These are phyloP conservation scores for Lineus longissimus DNA, from an alignment of 1,140 invertebrate species.

Conservation along the genomic window DNA sequence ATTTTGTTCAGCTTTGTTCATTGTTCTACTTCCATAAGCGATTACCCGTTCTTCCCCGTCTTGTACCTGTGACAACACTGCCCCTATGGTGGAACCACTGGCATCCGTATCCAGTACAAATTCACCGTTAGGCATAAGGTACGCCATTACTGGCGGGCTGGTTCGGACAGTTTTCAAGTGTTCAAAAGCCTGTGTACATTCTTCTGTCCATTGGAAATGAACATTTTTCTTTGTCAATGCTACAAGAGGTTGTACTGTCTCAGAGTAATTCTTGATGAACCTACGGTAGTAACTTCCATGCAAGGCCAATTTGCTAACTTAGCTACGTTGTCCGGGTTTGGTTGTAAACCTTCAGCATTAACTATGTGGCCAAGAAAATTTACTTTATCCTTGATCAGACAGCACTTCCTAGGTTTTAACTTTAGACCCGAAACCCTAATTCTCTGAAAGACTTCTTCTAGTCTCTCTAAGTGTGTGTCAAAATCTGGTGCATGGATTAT, in stretches of 20 bases:
- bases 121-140: constrained; percentile 12
- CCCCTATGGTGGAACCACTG: constrained; percentile 12
- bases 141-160: constrained; percentile 17
- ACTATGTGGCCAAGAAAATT: constrained; percentile 23
- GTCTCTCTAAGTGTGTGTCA: constrained; percentile 18
- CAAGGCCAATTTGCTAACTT: constrained; percentile 16
- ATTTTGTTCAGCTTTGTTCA: constrained; percentile 14
- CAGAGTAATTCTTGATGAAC: constrained; percentile 23
- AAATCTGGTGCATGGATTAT: constrained; percentile 15
- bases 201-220: constrained; percentile 15
- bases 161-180: constrained; percentile 12
- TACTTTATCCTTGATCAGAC: constrained; percentile 12
- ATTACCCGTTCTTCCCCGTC: constrained; percentile 11
- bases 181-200: constrained; percentile 18
- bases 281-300: constrained; percentile 20
- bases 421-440: constrained; percentile 12
- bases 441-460: constrained; percentile 18
- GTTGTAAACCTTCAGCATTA: constrained; percentile 14
- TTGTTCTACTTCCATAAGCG: constrained; percentile 13
- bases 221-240: constrained; percentile 12
- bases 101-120: constrained; percentile 23
- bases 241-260: constrained; percentile 11
- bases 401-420: constrained; percentile 21
- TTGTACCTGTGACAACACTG: constrained; percentile 23
- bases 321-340: constrained; percentile 15